Percentiles rank a stretch among this genome's conserved stretches.
Evolutionary conservation across 2,797 vertebrate genomes (phyloP).

Genomic region (Sebastes minor): DNA sequence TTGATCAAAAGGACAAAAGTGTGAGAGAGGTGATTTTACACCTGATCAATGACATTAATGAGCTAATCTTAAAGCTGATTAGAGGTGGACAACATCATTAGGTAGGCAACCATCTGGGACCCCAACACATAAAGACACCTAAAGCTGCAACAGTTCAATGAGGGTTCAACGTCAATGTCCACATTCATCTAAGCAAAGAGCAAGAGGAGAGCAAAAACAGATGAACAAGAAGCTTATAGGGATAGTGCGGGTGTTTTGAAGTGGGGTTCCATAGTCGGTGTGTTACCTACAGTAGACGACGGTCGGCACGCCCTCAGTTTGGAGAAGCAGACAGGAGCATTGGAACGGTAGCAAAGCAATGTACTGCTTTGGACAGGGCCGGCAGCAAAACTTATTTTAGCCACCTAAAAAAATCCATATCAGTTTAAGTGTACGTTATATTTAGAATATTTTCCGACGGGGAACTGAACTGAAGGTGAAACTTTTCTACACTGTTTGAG

Average conservation of each 20-base stretch:
- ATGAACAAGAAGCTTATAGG: no score
- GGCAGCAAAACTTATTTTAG: not conserved
- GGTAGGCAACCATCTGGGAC: not conserved
- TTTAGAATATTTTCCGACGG: not conserved
- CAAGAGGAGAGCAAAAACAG: no score
- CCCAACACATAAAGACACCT: not conserved
- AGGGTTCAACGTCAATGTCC: not conserved
- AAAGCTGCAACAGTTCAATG: not conserved
- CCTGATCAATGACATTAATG: not conserved
- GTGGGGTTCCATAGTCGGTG: no score
- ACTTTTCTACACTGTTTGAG: not conserved
- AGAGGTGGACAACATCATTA: not conserved
- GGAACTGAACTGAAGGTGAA: not conserved
- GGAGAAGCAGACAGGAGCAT: no score
- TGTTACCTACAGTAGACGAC: no score
- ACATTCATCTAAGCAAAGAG: not conserved
- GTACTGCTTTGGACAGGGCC: not conserved
- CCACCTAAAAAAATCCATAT: not conserved
- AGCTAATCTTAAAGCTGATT: not conserved
- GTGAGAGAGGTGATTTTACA: not conserved
- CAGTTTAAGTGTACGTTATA: not conserved
- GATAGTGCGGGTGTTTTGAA: no score
- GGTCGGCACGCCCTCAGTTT: no score
- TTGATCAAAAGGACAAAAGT: not conserved
- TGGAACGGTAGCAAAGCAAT: not conserved